Conservation (phyloP, 2,113 vertebrate species). For the Cyanoramphus novaezelandiae region DNA sequence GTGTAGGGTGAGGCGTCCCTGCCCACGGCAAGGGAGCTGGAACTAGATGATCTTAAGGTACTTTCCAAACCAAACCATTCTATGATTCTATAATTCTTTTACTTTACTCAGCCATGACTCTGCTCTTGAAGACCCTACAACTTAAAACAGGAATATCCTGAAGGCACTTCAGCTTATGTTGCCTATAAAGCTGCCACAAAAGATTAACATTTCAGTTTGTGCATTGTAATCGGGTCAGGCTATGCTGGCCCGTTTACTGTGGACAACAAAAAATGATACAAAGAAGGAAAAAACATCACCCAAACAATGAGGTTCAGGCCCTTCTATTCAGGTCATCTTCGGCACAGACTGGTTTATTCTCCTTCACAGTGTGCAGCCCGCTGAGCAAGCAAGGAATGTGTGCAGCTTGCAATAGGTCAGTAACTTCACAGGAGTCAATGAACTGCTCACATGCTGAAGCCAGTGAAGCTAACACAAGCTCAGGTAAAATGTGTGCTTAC, state of each 20-base stretch:
- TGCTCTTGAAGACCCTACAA: neutral
- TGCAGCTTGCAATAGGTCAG: neutral
- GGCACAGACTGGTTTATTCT: neutral
- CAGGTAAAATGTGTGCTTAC: neutral
- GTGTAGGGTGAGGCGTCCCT: neutral
- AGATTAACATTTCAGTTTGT: neutral
- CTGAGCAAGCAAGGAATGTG: neutral
- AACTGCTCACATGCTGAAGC: neutral
- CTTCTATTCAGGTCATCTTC: neutral
- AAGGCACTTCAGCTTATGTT: neutral
- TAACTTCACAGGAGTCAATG: neutral
- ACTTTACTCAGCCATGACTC: neutral
- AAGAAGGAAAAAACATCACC: neutral
- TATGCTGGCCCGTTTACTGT: neutral
- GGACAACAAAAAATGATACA: neutral
- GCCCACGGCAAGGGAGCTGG: neutral
- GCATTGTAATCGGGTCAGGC: neutral
- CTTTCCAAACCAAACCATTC: neutral
- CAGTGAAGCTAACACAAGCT: neutral
- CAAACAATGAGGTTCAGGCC: neutral
- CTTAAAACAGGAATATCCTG: neutral
- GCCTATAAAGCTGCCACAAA: neutral
- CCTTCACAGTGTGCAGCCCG: neutral
- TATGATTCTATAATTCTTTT: neutral
- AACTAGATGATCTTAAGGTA: neutral